Percentiles rank a stretch among this genome's conserved stretches.
Evolutionary conservation across 2,797 vertebrate genomes (phyloP).

Genomic region (Fratercula arctica): DNA sequence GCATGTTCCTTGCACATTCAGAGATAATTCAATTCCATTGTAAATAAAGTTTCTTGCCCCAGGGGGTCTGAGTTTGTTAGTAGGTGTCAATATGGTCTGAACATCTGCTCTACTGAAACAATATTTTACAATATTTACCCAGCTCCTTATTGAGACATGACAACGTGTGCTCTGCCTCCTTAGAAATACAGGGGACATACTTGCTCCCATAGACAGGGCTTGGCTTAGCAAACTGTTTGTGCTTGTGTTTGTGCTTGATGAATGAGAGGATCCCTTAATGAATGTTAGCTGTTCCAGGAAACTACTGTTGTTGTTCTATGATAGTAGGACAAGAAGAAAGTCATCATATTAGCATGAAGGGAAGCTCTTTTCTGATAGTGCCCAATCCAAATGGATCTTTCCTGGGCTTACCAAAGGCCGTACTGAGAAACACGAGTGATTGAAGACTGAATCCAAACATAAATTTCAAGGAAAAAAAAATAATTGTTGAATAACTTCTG

Average conservation of each 20-base stretch:
- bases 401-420: neutral
- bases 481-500: neutral
- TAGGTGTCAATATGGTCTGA: conserved; percentile 39
- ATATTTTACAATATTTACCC: conserved; percentile 58
- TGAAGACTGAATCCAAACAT: neutral
- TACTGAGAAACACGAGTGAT: neutral
- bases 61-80: conserved; percentile 2
- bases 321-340: neutral
- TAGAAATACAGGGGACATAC: neutral
- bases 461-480: neutral
- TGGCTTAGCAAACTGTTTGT: neutral
- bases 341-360: neutral
- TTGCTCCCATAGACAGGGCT: neutral
- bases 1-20: neutral
- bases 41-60: conserved; percentile 17
- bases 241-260: neutral
- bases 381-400: neutral
- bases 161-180: neutral
- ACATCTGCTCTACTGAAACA: conserved; percentile 47
- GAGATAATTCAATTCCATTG: neutral
- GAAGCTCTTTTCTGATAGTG: neutral
- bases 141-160: conserved; percentile 21
- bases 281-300: neutral
- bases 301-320: neutral
- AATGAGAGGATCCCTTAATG: neutral